A percentile compares a stretch with the other conserved stretches of the same genome.
These are phyloP conservation scores for Musca vetustissima DNA, from an alignment of 1,140 invertebrate species.

Conservation along the genomic window DNA sequence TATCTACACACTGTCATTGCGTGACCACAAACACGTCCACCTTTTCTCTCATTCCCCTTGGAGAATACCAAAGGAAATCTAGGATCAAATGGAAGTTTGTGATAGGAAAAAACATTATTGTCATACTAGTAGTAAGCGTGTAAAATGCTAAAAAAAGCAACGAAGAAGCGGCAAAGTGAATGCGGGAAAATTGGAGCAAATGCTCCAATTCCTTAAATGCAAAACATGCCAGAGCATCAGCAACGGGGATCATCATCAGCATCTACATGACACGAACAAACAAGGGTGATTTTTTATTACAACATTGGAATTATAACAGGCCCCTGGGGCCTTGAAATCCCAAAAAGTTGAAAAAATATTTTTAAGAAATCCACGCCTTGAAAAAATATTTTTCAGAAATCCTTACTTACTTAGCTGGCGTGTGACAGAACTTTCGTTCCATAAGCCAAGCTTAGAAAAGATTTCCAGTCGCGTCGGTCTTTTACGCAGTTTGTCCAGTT, in stretches of 20 bases:
- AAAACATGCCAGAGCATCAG: constrained; percentile 46
- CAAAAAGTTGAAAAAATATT: too few relatives aligned
- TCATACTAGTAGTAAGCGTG: not conserved
- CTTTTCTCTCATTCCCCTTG: not conserved
- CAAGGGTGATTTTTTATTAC: too few relatives aligned
- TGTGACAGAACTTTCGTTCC: too few relatives aligned
- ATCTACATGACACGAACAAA: too few relatives aligned
- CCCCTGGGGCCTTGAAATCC: too few relatives aligned
- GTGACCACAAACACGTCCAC: not conserved
- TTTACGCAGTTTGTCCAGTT: too few relatives aligned
- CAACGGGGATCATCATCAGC: constrained; percentile 51
- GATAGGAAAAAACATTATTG: constrained; percentile 20
- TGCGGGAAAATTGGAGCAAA: constrained; percentile 6
- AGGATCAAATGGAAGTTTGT: not conserved
- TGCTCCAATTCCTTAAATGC: constrained; percentile 37
- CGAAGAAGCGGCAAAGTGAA: constrained; percentile 1
- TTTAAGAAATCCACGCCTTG: too few relatives aligned
- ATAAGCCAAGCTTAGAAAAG: too few relatives aligned
- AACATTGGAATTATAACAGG: too few relatives aligned
- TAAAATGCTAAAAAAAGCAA: not conserved
- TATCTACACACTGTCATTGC: not conserved
- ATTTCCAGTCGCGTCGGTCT: too few relatives aligned
- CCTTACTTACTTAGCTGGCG: too few relatives aligned
- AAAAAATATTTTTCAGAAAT: too few relatives aligned
- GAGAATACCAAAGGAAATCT: not conserved